Evolutionary conservation across 2,888 invertebrate genomes (phyloP).

Genomic region (Cerceris rybyensis): DNA sequence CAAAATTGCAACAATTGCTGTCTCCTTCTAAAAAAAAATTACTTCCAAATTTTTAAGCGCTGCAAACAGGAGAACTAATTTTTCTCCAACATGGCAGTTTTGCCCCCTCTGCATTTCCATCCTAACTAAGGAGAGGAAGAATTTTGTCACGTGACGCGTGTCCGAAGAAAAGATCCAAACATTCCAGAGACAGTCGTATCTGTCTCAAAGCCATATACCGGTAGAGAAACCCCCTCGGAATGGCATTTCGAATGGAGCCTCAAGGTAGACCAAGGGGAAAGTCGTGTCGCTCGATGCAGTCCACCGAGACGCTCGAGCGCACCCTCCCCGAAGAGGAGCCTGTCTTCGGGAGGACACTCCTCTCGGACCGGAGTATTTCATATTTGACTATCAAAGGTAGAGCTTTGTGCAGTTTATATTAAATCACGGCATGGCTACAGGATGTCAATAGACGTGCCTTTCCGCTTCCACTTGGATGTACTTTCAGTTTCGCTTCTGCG

Average conservation of each 20-base stretch:
- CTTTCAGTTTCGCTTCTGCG: slow-evolving; percentile 5
- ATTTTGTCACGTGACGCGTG: slow-evolving; percentile 40
- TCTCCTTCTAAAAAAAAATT: no score
- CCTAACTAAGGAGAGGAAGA: slow-evolving; percentile 15
- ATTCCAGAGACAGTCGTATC: slow-evolving; percentile 41
- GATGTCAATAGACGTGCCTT: slow-evolving; percentile 68
- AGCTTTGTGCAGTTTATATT: slow-evolving; percentile 77
- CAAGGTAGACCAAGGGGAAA: slow-evolving; percentile 23
- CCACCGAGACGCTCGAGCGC: slow-evolving; percentile 55
- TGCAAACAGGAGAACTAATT: no score
- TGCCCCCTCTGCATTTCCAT: no score
- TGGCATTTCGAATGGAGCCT: slow-evolving; percentile 34
- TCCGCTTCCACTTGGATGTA: slow-evolving; percentile 23
- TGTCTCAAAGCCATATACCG: slow-evolving; percentile 40
- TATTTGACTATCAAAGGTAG: slow-evolving; percentile 76
- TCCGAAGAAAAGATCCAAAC: slow-evolving; percentile 36
- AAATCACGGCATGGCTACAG: slow-evolving; percentile 73
- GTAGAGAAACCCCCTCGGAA: slow-evolving; percentile 25
- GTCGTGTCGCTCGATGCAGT: slow-evolving; percentile 55
- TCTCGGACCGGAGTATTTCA: slow-evolving; percentile 73
- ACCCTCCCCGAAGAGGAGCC: slow-evolving; percentile 55
- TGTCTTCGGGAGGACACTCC: slow-evolving; percentile 64
- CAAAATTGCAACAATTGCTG: no score
- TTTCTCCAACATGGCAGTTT: no score
- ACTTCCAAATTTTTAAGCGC: no score